These are phyloP conservation scores for Empidonax traillii DNA, from an alignment of 2,113 vertebrate genomes.

Conservation along the genomic window DNA sequence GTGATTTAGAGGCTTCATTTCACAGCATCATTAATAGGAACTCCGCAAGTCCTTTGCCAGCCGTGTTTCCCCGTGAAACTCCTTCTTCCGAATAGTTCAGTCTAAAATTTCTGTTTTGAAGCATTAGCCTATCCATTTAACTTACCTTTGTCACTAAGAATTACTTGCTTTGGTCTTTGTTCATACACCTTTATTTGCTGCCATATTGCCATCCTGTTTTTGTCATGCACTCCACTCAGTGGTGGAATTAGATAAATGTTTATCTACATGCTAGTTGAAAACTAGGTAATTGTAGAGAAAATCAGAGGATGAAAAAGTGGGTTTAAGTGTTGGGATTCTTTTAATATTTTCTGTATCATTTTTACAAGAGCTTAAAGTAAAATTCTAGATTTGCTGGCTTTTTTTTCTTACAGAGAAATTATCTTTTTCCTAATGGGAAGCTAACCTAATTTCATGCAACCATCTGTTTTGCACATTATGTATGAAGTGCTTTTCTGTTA, in stretches of 20 bases:
- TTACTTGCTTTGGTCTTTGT: not conserved
- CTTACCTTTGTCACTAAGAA: not conserved
- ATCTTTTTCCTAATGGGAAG: constrained; percentile 3
- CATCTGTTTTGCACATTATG: not conserved
- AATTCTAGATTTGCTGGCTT: not conserved
- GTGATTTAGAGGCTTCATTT: not conserved
- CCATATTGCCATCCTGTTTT: not conserved
- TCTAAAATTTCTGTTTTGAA: not conserved
- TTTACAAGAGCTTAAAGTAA: not conserved
- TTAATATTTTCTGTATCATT: not conserved
- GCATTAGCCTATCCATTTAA: not conserved
- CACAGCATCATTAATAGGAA: not conserved
- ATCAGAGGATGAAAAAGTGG: not conserved
- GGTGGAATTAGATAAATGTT: not conserved
- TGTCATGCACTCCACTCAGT: not conserved
- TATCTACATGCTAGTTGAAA: not conserved
- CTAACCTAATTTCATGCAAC: constrained; percentile 14
- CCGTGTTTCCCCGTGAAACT: not conserved
- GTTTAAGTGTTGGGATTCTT: fast-evolving
- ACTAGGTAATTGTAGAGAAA: not conserved
- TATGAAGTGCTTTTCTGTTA: constrained; percentile 4
- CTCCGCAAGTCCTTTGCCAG: not conserved
- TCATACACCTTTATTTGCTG: not conserved
- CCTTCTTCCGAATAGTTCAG: not conserved
- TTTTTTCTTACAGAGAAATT: not conserved